Base-by-base conservation (phyloP, 2,888 invertebrate genomes). In the Dasypolia templi region DNA sequence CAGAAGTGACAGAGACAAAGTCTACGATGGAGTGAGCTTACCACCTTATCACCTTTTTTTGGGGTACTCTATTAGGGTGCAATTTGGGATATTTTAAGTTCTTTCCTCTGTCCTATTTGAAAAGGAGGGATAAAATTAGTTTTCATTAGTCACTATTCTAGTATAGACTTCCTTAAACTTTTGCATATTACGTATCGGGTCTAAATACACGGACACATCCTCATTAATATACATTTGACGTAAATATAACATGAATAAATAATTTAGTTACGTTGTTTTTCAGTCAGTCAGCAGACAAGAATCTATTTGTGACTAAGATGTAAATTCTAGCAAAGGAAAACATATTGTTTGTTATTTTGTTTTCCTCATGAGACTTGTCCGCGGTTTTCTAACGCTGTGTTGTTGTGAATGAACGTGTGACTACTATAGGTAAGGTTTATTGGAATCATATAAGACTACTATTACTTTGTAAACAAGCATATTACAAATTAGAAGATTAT, bases 301-400 rank as follows among this genome's bases (percentile, higher is more conserved):
- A 61, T 69, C 59, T 44, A 51, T 2, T 35, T 44, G 11, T 80
- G 59, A 80, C 70, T 75, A 70, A 62, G 26, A 46, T 39, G 55
- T 59, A 26, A 29, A 65, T 70, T 68, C 64, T 76, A 65, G 56
- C 9, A 65, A 72, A 80, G 81, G 61, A 77, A 72, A 68, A 58
- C 64, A 72, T 49, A 42, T 53, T 67, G 17, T 63, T 11, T 44
- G 22, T 58, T 61, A 26, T 63, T 22, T 42, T 12, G 46, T 79
- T 81, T 63, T 76, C 79, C 81, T 79, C 26, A 35, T 51, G 19
- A n/a, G 17, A 2, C 1, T 32, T n/a, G 6, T 6, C 2, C 17
- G 59, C 19, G 58, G 29, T 51, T 51, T 55, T 51, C 19, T 19
- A 29, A 42, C 1, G 51, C 5, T 11, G n/a, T 22, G 4, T 7